Percentiles rank a stretch among this genome's conserved stretches.
Evolutionary conservation across 2,113 vertebrate genomes (phyloP).

Genomic region (Tichodroma muraria): DNA sequence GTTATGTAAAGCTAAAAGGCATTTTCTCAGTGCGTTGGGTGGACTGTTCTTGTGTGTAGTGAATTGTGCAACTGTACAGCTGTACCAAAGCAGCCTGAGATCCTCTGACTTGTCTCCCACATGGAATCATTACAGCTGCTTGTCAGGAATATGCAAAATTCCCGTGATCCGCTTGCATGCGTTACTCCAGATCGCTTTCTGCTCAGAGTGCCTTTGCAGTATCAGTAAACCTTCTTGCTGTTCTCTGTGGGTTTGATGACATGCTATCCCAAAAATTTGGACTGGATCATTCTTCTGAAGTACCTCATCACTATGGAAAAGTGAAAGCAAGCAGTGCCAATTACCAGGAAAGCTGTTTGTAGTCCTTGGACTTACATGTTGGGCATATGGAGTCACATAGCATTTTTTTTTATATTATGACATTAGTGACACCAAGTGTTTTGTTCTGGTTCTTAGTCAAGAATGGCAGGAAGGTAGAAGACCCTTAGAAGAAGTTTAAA

Average conservation of each 20-base stretch:
- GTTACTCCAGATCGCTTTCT: background rate
- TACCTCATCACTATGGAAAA: background rate
- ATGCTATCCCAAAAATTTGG: background rate
- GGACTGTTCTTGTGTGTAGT: background rate
- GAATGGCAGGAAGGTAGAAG: background rate
- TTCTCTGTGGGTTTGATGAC: background rate
- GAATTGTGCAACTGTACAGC: constrained; percentile 20
- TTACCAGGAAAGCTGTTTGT: background rate
- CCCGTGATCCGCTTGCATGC: background rate
- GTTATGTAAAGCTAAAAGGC: background rate
- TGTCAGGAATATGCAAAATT: background rate
- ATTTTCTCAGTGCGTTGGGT: background rate
- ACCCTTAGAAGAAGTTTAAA: background rate
- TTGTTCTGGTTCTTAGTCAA: background rate
- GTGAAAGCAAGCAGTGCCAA: background rate
- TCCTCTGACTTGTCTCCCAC: constrained; percentile 3
- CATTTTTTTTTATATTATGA: background rate
- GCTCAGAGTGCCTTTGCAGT: background rate
- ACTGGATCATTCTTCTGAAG: background rate
- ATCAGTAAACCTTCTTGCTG: rapidly evolving
- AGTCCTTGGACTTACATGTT: background rate
- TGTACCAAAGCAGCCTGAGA: background rate
- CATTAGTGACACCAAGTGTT: background rate
- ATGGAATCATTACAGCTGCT: background rate
- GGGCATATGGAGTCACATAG: background rate